Conservation (phyloP, 37 sponge, comb jelly and placozoan genomes). For the Haliclona indistincta region DNA sequence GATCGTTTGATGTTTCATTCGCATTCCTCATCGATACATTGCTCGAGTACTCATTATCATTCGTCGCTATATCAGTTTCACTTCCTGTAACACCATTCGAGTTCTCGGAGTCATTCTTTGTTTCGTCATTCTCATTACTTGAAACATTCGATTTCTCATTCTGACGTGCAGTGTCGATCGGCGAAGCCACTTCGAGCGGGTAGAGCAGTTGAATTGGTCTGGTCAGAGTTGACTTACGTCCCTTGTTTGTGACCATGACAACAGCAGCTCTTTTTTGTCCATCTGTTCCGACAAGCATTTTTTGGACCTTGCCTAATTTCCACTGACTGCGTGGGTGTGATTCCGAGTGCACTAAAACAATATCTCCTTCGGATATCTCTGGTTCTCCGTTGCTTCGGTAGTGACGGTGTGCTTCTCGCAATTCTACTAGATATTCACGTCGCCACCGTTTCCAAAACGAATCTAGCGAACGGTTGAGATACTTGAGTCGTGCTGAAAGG, state of each 20-base stretch:
- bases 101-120: too few species aligned
- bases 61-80: too few species aligned
- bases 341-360: slow-evolving; percentile 11
- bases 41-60: too few species aligned
- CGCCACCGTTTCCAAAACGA: slow-evolving; percentile 36
- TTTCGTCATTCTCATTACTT: too few species aligned
- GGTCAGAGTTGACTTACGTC: not conserved
- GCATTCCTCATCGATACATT: too few species aligned
- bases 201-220: slow-evolving; percentile 6
- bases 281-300: not conserved
- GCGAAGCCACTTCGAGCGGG: slow-evolving; percentile 24
- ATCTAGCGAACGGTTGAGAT: not conserved
- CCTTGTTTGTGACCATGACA: not conserved
- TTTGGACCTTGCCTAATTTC: slow-evolving; percentile 4
- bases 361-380: slow-evolving; percentile 3
- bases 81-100: too few species aligned
- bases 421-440: slow-evolving; percentile 32
- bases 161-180: too few species aligned
- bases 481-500: not conserved
- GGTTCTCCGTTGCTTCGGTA: too few species aligned
- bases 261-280: slow-evolving; percentile 10
- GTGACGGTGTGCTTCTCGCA: too few species aligned
- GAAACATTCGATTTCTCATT: too few species aligned
- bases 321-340: slow-evolving; percentile 1
- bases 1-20: too few species aligned